phyloP scores from a whole-genome alignment of 2,113 vertebrate genomes.

The Labeo rohita region DNA sequence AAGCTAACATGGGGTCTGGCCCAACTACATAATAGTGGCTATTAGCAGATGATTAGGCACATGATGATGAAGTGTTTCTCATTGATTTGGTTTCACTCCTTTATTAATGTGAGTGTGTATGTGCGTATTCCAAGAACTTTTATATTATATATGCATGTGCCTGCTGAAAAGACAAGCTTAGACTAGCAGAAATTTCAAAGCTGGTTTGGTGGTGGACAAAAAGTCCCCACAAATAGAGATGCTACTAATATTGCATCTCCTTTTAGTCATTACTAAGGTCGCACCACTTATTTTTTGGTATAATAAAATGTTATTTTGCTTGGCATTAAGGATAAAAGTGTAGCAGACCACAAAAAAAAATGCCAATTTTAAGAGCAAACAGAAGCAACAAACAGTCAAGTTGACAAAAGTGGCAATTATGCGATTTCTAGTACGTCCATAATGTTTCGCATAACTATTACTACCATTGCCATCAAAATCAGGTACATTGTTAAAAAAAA shows the following conservation, averaged over 20 bases:
- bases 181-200: not conserved
- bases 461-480: not conserved
- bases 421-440: not conserved
- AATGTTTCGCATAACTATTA: not conserved
- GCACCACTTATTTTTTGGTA: not conserved
- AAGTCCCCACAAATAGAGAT: not conserved
- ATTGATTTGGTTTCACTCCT: constrained; percentile 22
- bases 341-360: not conserved
- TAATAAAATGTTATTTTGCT: not conserved
- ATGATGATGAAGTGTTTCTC: constrained; percentile 39
- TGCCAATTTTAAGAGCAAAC: not conserved
- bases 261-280: not conserved
- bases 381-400: not conserved
- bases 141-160: not conserved
- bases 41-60: constrained; percentile 23
- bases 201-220: not conserved
- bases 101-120: constrained; percentile 23
- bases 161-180: not conserved
- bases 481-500: too few relatives aligned
- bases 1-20: not conserved
- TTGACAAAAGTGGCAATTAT: not conserved
- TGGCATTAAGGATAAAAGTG: not conserved
- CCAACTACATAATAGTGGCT: constrained; percentile 23
- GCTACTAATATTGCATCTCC: not conserved
- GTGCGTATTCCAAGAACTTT: not conserved